A percentile compares a stretch with the other conserved stretches of the same genome.
phyloP scores from a whole-genome alignment of 2,113 vertebrate species.

The Martes martes region DNA sequence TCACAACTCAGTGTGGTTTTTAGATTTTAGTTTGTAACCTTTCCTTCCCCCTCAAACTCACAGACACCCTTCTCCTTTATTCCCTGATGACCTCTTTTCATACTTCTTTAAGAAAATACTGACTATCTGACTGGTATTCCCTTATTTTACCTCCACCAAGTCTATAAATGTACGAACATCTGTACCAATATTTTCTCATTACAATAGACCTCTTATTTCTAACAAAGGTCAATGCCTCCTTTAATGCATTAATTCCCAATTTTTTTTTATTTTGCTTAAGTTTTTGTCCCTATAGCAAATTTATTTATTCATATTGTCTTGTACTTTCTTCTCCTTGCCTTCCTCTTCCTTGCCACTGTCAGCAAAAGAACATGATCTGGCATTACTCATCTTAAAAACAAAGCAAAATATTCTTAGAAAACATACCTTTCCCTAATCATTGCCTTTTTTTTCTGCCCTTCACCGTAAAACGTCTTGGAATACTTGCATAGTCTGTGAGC shows the following conservation, averaged over 20 bases:
- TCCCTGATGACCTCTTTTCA: background rate
- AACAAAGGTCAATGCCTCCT: background rate
- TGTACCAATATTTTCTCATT: background rate
- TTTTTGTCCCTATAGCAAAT: background rate
- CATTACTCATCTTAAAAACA: background rate
- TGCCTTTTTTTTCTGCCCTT: background rate
- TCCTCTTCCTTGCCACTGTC: background rate
- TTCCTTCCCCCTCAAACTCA: background rate
- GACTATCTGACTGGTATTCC: background rate
- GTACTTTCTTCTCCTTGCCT: background rate
- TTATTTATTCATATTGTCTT: background rate
- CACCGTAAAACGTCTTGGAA: background rate
- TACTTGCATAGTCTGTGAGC: background rate
- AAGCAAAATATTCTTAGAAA: background rate
- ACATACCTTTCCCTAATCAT: background rate
- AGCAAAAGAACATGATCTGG: background rate
- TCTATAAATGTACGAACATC: background rate
- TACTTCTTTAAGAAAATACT: background rate
- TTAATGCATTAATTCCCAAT: background rate
- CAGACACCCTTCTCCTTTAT: background rate
- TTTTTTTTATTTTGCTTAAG: background rate
- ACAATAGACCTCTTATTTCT: background rate
- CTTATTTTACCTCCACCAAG: background rate
- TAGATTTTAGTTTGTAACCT: background rate
- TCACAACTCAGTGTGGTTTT: background rate